Evolutionary conservation across 1,140 invertebrate genomes (phyloP).

Genomic region (Drosophila lacteicornis): DNA sequence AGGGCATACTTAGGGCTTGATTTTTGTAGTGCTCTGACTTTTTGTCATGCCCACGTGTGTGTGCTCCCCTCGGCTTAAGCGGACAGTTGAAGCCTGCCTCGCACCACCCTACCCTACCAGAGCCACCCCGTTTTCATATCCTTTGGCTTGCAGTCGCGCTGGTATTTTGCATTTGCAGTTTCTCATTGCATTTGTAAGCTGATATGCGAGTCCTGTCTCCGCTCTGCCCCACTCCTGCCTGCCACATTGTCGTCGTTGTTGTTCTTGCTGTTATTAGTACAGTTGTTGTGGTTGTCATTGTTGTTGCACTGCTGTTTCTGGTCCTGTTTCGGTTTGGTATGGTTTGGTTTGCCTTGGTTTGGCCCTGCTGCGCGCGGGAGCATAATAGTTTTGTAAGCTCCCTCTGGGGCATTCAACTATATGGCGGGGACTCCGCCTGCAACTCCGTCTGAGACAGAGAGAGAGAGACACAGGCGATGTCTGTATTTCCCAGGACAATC

Average conservation of each 20-base stretch:
- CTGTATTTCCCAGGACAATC: conserved; percentile 82
- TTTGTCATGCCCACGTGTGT: conserved; percentile 55
- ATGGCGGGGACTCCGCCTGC: conserved; percentile 37
- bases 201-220: conserved; percentile 39
- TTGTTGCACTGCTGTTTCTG: conserved; percentile 40
- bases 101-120: conserved; percentile 1
- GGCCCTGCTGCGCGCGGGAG: conserved; percentile 66
- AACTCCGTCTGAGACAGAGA: conserved; percentile 11
- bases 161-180: conserved; percentile 77
- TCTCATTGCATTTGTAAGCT: conserved; percentile 66
- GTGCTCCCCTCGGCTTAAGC: conserved; percentile 57
- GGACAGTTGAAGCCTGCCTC: conserved; percentile 53
- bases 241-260: conserved; percentile 37
- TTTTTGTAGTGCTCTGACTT: conserved; percentile 72
- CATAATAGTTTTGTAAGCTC: conserved; percentile 83
- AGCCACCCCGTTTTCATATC: conserved; percentile 1
- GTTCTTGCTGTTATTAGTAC: conserved; percentile 74
- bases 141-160: conserved; percentile 56
- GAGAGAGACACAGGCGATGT: conserved; percentile 57
- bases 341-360: conserved; percentile 54
- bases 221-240: conserved; percentile 7
- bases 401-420: conserved; percentile 80
- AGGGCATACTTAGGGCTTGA: conserved; percentile 77
- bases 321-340: conserved; percentile 31
- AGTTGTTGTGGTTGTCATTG: conserved; percentile 58